Percentiles rank a stretch among this genome's conserved stretches.
Evolutionary conservation across 2,113 vertebrate species (phyloP).

Genomic region (Australoheros scitulus): DNA sequence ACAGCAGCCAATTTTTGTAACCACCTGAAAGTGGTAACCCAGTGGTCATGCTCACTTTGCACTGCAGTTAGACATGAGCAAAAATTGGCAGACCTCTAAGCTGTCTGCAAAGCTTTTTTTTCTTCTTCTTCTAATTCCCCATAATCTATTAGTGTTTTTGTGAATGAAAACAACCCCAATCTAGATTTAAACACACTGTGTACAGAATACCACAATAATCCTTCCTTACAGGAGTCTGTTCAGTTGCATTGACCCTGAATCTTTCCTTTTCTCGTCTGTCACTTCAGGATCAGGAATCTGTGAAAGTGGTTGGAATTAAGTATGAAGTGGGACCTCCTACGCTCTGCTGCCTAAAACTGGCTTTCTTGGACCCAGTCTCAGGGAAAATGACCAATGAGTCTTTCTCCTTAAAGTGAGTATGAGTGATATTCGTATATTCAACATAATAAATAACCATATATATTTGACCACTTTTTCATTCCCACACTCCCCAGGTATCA

Average conservation of each 20-base stretch:
- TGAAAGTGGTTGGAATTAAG: conserved; percentile 98
- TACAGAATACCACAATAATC: background rate
- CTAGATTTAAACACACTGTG: background rate
- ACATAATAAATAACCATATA: background rate
- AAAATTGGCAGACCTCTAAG: background rate
- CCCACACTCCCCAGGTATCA: conserved; percentile 85
- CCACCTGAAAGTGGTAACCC: background rate
- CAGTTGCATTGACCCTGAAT: background rate
- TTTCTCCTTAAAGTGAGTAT: conserved; percentile 95
- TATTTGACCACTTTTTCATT: background rate
- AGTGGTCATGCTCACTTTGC: background rate
- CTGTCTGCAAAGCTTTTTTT: background rate
- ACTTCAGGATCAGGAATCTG: conserved; percentile 94
- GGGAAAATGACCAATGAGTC: conserved; percentile 98
- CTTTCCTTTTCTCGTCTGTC: conserved; percentile 1
- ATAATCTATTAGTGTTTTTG: background rate
- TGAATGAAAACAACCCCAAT: background rate
- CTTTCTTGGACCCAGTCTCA: conserved; percentile 93
- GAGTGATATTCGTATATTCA: background rate
- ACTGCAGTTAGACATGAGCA: background rate
- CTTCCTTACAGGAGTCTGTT: background rate
- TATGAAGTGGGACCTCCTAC: conserved; percentile 97
- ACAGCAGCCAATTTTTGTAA: background rate
- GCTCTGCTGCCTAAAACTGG: conserved; percentile 96
- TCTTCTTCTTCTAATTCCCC: background rate